A percentile compares a stretch with the other conserved stretches of the same genome.
Conservation (phyloP, 2,113 vertebrate species). For the Alexandromys fortis region DNA sequence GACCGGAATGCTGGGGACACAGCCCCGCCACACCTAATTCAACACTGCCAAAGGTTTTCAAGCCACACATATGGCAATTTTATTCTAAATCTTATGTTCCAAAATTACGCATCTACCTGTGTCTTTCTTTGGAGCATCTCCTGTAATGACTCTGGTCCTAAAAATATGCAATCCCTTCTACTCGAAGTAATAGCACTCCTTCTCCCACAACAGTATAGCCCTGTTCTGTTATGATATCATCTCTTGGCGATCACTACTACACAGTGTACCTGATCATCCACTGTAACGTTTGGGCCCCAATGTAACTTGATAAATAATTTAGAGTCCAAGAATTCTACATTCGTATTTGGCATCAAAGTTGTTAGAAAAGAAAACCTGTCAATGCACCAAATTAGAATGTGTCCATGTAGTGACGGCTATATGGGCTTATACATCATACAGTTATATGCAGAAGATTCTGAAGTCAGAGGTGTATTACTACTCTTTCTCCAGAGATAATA, state of each 20-base stretch:
- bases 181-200: not conserved
- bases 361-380: not conserved
- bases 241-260: not conserved
- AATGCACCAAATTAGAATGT: not conserved
- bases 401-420: too few species aligned
- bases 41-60: not conserved
- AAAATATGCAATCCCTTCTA: not conserved
- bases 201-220: accelerated
- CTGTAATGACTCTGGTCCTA: too few species aligned
- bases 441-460: not conserved
- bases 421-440: not conserved
- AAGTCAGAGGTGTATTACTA: not conserved
- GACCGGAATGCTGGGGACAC: too few species aligned
- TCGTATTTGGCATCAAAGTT: not conserved
- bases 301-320: not conserved
- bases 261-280: not conserved
- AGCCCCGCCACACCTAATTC: too few species aligned
- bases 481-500: accelerated
- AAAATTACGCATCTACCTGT: not conserved
- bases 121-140: not conserved
- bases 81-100: not conserved
- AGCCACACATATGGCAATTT: not conserved
- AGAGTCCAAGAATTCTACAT: not conserved
- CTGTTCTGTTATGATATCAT: accelerated
- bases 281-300: accelerated